Evolutionary conservation across 2,888 invertebrate genomes (phyloP), one percentile per base, ranked within the genome.

Genomic region (Stegana nigrithorax): DNA sequence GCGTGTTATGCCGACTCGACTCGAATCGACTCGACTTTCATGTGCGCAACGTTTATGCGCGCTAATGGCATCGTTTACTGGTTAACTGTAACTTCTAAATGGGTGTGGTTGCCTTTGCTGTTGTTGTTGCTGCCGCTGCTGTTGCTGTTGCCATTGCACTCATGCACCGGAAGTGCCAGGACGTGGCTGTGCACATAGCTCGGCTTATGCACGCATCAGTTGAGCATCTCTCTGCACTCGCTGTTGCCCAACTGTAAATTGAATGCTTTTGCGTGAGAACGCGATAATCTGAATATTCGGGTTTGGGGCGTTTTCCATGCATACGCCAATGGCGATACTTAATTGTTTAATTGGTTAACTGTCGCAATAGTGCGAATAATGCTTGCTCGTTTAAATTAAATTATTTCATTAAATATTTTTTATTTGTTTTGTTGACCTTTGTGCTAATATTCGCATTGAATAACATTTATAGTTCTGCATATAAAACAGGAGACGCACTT

Each of bases 61-160:
- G 75, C 78, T 78, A 78, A 78, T 78, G 73, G 78, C 78, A 75
- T 73, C 79, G 78, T 78, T 78, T 78, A 73, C 76, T 76, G 77
- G 78, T 78, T 75, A 76, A 75, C 78, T 71, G 78, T 68, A 73
- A 67, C 67, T 66, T 44, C 27, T 47, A 50, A 58, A 62, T 62
- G 62, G 62, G 62, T 62, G 62, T 62, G 62, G 63, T 59, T 47
- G 44, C n/a, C n/a, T n/a, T n/a, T n/a, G n/a, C n/a, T n/a, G n/a
- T n/a, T n/a, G n/a, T n/a, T n/a, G n/a, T n/a, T n/a, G n/a, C n/a
- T n/a, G n/a, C n/a, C n/a, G n/a, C n/a, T n/a, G n/a, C 56, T 45
- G 44, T 56, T 44, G n/a, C 47, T 12, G 51, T 26, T 12, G 27
- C 2, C 12, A 26, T 5, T 50, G 56, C 47, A 19, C 7, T 44